These are phyloP conservation scores for Rhadinocentrus ornatus DNA, from an alignment of 2,797 vertebrate species.

Conservation along the genomic window DNA sequence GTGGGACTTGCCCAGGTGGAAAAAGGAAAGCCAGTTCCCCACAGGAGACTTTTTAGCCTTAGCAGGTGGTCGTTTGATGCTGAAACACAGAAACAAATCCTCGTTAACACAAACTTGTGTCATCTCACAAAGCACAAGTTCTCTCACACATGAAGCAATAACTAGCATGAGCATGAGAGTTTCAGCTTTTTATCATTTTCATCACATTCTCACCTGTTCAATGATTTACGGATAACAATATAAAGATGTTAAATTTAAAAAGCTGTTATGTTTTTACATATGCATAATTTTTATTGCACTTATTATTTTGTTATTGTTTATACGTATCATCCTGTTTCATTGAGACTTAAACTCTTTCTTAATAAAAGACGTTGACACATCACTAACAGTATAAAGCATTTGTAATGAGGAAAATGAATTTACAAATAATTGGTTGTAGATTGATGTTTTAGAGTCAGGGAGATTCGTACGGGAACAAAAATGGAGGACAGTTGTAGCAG, in stretches of 20 bases:
- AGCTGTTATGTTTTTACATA: background rate
- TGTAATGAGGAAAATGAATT: background rate
- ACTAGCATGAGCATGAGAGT: background rate
- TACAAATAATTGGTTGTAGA: background rate
- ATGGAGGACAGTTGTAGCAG: background rate
- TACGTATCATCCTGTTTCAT: background rate
- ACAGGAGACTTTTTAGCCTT: conserved; percentile 96
- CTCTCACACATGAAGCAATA: too few species aligned
- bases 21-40: conserved; percentile 97
- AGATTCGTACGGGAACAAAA: background rate
- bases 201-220: background rate
- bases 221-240: background rate
- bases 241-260: too few species aligned
- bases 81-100: conserved; percentile 47
- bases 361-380: background rate
- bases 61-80: conserved; percentile 88
- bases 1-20: conserved; percentile 93
- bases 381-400: background rate
- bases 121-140: background rate
- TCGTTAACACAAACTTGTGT: conserved; percentile 6
- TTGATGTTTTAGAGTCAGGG: background rate
- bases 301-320: background rate
- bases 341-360: background rate
- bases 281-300: background rate
- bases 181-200: background rate